phyloP scores from a whole-genome alignment of 2,888 invertebrate species.

The Sesia bembeciformis region DNA sequence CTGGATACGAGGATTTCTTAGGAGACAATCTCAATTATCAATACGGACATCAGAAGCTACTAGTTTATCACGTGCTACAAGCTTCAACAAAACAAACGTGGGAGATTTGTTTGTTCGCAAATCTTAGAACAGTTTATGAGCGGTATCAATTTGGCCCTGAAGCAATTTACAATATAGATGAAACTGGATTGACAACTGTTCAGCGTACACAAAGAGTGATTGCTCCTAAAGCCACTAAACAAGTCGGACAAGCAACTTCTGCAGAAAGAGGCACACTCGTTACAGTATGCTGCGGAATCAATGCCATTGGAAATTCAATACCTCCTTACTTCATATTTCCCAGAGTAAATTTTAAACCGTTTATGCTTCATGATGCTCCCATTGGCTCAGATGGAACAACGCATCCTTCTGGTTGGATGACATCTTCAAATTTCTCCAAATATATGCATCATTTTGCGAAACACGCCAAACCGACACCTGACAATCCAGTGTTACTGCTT shows the following conservation, averaged over 20 bases:
- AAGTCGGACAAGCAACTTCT: constrained; percentile 18
- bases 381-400: constrained; percentile 14
- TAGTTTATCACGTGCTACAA: not conserved
- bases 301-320: constrained; percentile 11
- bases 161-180: constrained; percentile 17
- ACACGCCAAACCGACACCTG: constrained; percentile 12
- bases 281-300: constrained; percentile 10
- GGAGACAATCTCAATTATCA: constrained; percentile 12
- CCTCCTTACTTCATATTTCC: constrained; percentile 10
- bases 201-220: constrained; percentile 14
- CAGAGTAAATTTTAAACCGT: constrained; percentile 12
- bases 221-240: constrained; percentile 15
- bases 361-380: constrained; percentile 12
- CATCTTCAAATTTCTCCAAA: constrained; percentile 9
- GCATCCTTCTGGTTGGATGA: constrained; percentile 17
- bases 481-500: constrained; percentile 11
- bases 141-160: constrained; percentile 14
- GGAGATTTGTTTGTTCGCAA: constrained; percentile 12
- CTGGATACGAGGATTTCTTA: constrained; percentile 12
- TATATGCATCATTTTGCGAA: constrained; percentile 14
- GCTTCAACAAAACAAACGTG: constrained; percentile 5
- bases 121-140: constrained; percentile 10
- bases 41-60: constrained; percentile 15
- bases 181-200: constrained; percentile 14
- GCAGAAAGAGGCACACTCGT: constrained; percentile 14